Evolutionary conservation across 2,113 vertebrate genomes (phyloP).

Genomic region (Narcine bancroftii): DNA sequence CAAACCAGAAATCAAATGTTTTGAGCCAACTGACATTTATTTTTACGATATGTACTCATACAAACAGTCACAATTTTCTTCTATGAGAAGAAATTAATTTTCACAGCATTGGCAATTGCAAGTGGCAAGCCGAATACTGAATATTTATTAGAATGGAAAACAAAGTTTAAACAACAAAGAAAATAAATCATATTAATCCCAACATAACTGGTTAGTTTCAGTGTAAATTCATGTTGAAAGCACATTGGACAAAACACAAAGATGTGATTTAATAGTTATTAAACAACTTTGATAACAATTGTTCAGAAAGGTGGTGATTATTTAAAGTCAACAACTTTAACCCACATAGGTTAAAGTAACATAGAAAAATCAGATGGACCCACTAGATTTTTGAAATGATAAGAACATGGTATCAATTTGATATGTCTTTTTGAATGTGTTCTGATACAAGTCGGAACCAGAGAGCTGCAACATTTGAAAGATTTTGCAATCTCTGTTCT

Average conservation of each 20-base stretch:
- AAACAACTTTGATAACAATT: slow-evolving; percentile 31
- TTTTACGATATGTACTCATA: slow-evolving; percentile 31
- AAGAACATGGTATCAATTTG: slow-evolving; percentile 19
- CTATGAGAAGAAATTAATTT: slow-evolving; percentile 39
- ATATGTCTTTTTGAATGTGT: slow-evolving; percentile 21
- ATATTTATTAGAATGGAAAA: slow-evolving; percentile 19
- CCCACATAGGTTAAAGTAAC: slow-evolving; percentile 27
- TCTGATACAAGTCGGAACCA: neutral
- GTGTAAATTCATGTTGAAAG: slow-evolving; percentile 28
- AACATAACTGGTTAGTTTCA: slow-evolving; percentile 29
- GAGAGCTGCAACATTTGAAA: slow-evolving; percentile 7
- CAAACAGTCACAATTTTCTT: slow-evolving; percentile 38
- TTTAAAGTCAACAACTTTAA: slow-evolving; percentile 8
- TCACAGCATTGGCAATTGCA: slow-evolving; percentile 18
- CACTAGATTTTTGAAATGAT: slow-evolving; percentile 26
- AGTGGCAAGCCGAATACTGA: slow-evolving; percentile 22
- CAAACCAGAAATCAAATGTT: neutral
- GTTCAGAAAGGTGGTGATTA: slow-evolving; percentile 14
- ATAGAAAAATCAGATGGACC: slow-evolving; percentile 29
- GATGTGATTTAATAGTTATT: slow-evolving; percentile 31
- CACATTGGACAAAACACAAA: slow-evolving; percentile 35
- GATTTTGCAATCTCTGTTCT: neutral
- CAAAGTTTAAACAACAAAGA: neutral
- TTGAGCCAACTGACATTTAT: slow-evolving; percentile 26
- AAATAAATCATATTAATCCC: slow-evolving; percentile 14